Evolutionary conservation across 2,113 vertebrate species (phyloP).

Genomic region (Tragulus kanchil): DNA sequence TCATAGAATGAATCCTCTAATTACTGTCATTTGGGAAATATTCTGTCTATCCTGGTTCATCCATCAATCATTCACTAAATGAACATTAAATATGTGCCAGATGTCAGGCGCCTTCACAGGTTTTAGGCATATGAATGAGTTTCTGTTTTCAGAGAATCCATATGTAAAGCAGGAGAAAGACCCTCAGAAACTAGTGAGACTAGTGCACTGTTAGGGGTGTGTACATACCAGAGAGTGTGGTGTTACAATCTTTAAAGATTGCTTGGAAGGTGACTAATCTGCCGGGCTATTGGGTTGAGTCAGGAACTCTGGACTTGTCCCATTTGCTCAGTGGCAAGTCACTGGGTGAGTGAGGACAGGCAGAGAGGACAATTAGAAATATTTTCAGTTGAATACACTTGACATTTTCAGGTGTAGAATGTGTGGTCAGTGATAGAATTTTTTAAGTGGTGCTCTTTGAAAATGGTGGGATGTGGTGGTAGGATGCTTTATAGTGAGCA

Average conservation of each 20-base stretch:
- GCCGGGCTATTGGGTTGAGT: background rate
- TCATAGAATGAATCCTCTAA: background rate
- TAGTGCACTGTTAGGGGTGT: background rate
- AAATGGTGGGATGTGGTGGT: background rate
- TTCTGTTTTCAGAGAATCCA: background rate
- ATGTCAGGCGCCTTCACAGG: background rate
- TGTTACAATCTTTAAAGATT: conserved; percentile 2
- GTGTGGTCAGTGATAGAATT: background rate
- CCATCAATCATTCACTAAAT: background rate
- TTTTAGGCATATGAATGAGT: background rate
- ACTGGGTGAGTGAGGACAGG: background rate
- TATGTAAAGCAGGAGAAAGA: background rate
- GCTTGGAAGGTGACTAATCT: background rate
- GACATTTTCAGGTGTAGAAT: background rate
- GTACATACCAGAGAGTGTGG: background rate
- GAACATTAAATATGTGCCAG: background rate
- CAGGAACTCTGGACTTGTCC: background rate
- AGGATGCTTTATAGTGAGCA: background rate
- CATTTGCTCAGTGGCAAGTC: background rate
- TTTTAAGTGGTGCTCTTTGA: background rate
- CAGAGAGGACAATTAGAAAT: background rate
- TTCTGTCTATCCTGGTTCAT: too few species aligned
- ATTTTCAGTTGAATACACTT: background rate
- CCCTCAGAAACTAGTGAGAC: background rate
- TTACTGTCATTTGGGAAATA: background rate